phyloP scores from a whole-genome alignment of 2,888 invertebrate species.

The Zygogramma bicolorata region DNA sequence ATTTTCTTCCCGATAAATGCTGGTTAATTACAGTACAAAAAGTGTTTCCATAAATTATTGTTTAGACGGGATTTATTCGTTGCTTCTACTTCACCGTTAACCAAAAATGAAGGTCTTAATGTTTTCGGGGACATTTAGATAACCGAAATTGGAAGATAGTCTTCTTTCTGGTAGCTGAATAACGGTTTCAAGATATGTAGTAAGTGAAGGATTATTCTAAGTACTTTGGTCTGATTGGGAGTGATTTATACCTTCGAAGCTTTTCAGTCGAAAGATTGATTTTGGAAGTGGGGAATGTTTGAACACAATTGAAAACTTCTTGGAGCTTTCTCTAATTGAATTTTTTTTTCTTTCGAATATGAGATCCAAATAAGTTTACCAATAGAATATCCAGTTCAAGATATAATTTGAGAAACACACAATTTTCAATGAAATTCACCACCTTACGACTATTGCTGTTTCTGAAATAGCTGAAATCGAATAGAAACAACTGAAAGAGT shows the following conservation, averaged over 20 bases:
- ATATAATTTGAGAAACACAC: too few relatives aligned
- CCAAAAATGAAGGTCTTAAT: conserved; percentile 36
- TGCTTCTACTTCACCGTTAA: conserved; percentile 25
- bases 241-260: not conserved
- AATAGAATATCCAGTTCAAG: too few relatives aligned
- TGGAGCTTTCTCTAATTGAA: not conserved
- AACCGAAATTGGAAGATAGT: conserved; percentile 22
- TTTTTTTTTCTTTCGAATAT: too few relatives aligned
- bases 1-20: conserved; percentile 46
- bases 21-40: conserved; percentile 44
- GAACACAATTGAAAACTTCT: not conserved
- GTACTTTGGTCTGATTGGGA: not conserved
- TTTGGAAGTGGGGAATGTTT: not conserved
- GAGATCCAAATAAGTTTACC: too few relatives aligned
- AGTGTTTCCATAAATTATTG: conserved; percentile 40
- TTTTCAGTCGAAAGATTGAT: not conserved
- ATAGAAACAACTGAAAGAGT: too few relatives aligned
- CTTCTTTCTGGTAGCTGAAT: not conserved
- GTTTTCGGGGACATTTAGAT: conserved; percentile 30
- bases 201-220: not conserved
- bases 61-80: conserved; percentile 35
- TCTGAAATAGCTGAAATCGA: too few relatives aligned
- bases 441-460: too few relatives aligned
- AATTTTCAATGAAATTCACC: too few relatives aligned
- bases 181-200: not conserved